Evolutionary conservation across 2,113 vertebrate genomes (phyloP).

Genomic region (Vidua chalybeata): DNA sequence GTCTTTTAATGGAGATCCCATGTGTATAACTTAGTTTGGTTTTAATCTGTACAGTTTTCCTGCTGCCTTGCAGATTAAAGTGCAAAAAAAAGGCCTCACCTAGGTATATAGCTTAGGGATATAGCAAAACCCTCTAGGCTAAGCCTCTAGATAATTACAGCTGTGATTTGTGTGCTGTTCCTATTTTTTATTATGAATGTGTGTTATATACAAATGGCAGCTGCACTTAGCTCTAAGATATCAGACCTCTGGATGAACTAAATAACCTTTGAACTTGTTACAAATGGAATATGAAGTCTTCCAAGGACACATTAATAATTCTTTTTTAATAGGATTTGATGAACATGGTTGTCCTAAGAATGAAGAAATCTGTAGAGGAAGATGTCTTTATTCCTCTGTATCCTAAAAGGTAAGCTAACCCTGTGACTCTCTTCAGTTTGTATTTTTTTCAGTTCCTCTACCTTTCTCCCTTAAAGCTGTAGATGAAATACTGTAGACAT

Average conservation of each 20-base stretch:
- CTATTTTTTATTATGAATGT: background rate
- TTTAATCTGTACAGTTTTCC: background rate
- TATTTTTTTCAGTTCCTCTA: background rate
- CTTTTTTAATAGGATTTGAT: slow-evolving; percentile 77
- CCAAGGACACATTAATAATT: background rate
- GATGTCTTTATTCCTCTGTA: slow-evolving; percentile 93
- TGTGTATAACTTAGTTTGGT: background rate
- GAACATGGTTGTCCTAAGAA: slow-evolving; percentile 73
- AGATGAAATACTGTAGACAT: background rate
- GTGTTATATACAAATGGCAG: background rate
- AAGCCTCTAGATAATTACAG: background rate
- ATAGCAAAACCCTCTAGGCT: background rate
- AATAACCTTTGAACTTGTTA: background rate
- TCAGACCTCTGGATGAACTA: background rate
- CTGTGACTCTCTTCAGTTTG: background rate
- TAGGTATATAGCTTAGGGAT: background rate
- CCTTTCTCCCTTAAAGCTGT: background rate
- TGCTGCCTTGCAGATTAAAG: background rate
- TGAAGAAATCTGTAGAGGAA: slow-evolving; percentile 87
- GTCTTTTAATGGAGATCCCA: background rate
- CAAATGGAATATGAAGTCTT: background rate
- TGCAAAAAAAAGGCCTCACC: background rate
- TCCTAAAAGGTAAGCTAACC: slow-evolving; percentile 68
- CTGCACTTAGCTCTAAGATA: background rate
- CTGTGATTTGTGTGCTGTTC: background rate